Base-by-base conservation (phyloP, 2,113 vertebrate species). In the Plestiodon gilberti region DNA sequence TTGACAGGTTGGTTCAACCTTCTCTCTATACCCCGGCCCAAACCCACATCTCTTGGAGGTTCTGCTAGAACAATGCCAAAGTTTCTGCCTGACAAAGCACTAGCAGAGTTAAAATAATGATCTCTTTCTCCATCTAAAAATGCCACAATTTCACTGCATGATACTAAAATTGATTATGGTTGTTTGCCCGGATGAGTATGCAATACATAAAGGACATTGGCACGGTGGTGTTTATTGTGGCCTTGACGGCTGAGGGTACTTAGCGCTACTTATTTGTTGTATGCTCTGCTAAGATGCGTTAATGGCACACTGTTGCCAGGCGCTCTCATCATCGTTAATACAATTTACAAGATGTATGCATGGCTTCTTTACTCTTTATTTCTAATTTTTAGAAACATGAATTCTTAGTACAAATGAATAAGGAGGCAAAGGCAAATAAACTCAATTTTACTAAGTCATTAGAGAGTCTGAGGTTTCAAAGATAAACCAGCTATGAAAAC, bases 391-490 rank as follows among this genome's bases (percentile, higher is more conserved):
- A 82, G 82, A 85, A 85, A 89, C 69, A 89, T 91, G 77, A 77
- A 33, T 84, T 87, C 83, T 87, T 88, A 65, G 88, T 82, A 90
- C 81, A 62, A 87, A 88, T 85, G 88, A 89, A 92, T 74, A 89
- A 87, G 86, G 69, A 94, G 82, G 93, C 28, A 91, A 90, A 80
- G 14, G 20, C 30, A 92, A 88, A 91, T 91, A 88, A 77, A 84
- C 79, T 33, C 81, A 79, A 78, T 59, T 89, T 94, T 84, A 87
- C 35, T 86, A 87, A 82, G 9, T 93, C 87, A 52, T 88, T 81
- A 91, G 28, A 40, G 90, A 61, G 75, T 61, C 81, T 83, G 79
- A 74, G 20, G 59, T 14, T 89, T 43, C 3, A 87, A 87, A 91
- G 81, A 86, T 35, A 93, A 82, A 84, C n/a, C 88, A 62, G 55